These are phyloP conservation scores for Menura novaehollandiae DNA, from an alignment of 2,113 vertebrate genomes.

Conservation along the genomic window DNA sequence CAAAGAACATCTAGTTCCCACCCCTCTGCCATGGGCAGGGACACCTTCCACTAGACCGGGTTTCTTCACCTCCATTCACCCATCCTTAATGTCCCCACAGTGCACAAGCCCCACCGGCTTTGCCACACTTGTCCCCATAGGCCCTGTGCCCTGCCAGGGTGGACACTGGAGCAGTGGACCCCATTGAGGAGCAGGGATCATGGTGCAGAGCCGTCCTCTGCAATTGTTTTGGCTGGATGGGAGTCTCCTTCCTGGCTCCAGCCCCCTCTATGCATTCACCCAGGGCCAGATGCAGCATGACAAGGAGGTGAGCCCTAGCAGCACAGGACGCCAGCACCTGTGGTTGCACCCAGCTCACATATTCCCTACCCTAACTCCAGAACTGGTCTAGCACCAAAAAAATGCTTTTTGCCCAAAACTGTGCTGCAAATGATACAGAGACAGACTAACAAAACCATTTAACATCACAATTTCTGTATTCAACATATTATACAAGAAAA, in stretches of 20 bases:
- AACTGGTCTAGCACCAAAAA: not conserved
- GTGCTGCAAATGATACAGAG: not conserved
- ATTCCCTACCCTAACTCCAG: not conserved
- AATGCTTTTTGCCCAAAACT: not conserved
- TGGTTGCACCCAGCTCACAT: not conserved
- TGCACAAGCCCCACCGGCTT: not conserved
- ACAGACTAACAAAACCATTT: not conserved
- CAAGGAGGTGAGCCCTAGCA: not conserved
- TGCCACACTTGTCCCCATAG: not conserved
- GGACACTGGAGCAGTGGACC: not conserved
- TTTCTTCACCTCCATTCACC: not conserved
- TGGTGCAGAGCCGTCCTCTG: not conserved
- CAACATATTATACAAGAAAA: not conserved
- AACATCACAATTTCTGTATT: not conserved
- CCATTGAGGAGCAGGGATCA: rapidly evolving
- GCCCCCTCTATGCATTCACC: not conserved
- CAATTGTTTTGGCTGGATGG: not conserved
- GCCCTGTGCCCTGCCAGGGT: not conserved
- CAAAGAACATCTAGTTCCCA: not conserved
- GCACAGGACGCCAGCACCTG: not conserved
- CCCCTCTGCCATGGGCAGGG: not conserved
- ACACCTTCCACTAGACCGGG: not conserved
- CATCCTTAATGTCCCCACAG: not conserved
- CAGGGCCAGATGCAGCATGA: not conserved
- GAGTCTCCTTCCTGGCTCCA: not conserved